A percentile compares a stretch with the other conserved stretches of the same genome.
Conservation (phyloP, 2,797 vertebrate genomes). For the Falco cherrug region DNA sequence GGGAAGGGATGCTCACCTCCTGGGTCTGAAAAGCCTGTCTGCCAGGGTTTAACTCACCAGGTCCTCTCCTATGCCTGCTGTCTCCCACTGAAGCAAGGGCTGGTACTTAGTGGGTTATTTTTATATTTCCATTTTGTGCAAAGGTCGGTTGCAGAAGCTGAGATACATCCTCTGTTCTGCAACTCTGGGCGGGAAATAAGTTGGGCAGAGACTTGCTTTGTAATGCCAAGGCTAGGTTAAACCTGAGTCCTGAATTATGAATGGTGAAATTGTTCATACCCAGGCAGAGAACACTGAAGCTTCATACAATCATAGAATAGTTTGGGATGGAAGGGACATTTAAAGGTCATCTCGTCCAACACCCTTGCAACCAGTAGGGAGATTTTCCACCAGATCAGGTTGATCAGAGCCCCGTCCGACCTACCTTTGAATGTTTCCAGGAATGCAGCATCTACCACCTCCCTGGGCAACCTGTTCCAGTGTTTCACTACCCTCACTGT, state of each 20-base stretch:
- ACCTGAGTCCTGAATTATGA: background rate
- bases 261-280: rapidly evolving
- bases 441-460: background rate
- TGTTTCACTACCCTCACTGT: background rate
- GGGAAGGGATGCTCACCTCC: background rate
- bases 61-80: background rate
- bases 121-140: background rate
- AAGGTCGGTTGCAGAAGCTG: background rate
- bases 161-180: background rate
- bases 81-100: background rate
- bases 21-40: background rate
- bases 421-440: background rate
- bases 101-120: background rate
- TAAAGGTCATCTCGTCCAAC: background rate
- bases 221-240: background rate
- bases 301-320: background rate
- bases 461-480: background rate
- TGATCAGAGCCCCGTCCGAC: background rate
- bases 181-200: background rate
- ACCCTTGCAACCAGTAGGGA: background rate
- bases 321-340: background rate
- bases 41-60: background rate
- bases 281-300: background rate
- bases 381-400: background rate
- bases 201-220: background rate